Percentiles rank a stretch among this genome's conserved stretches.
phyloP scores from a whole-genome alignment of 2,888 invertebrate genomes.

The Hypselothyrea guttata region DNA sequence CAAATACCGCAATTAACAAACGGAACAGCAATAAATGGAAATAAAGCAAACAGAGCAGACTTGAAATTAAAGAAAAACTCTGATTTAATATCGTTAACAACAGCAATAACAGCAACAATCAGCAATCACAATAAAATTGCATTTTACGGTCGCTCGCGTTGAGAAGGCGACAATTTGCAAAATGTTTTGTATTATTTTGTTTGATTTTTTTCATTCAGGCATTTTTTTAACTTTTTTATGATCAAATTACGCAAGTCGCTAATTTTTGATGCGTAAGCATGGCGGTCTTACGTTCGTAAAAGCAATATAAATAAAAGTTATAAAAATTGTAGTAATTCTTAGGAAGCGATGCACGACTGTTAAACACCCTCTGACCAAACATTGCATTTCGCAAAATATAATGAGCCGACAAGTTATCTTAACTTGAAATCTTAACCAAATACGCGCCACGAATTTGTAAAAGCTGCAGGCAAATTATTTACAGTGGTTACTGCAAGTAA shows the following conservation, averaged over 20 bases:
- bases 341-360: constrained; percentile 32
- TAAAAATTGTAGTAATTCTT: constrained; percentile 22
- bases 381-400: constrained; percentile 29
- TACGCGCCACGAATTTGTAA: constrained; percentile 34
- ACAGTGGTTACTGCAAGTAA: constrained; percentile 19
- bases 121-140: constrained; percentile 39
- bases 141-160: constrained; percentile 30
- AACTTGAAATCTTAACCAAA: constrained; percentile 38
- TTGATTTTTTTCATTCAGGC: no score
- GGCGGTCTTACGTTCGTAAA: constrained; percentile 20
- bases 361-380: constrained; percentile 18
- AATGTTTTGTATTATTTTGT: constrained; percentile 17
- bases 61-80: constrained; percentile 19
- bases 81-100: constrained; percentile 27
- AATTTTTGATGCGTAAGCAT: constrained; percentile 45
- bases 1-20: constrained; percentile 6
- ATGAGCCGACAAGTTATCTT: constrained; percentile 35
- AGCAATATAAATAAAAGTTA: constrained; percentile 19
- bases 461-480: neutral
- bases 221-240: constrained; percentile 24
- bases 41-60: constrained; percentile 15
- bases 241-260: constrained; percentile 44
- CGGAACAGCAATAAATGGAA: constrained; percentile 11
- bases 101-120: constrained; percentile 12
- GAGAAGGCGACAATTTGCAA: constrained; percentile 36